Evolutionary conservation across 2,888 invertebrate genomes (phyloP).

Genomic region (Pyralis farinalis): DNA sequence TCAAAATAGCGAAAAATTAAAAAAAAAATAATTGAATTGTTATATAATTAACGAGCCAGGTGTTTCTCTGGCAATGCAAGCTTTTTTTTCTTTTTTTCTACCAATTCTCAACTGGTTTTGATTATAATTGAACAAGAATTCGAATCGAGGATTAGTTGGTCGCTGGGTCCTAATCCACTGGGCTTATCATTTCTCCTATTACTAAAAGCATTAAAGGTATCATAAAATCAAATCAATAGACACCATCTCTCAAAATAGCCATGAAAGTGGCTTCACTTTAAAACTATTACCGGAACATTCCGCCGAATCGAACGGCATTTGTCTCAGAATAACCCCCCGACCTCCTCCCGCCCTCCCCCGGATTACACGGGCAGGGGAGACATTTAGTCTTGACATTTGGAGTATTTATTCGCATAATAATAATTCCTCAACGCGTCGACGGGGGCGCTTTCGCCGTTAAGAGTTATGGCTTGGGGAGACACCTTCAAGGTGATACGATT

Average conservation of each 20-base stretch:
- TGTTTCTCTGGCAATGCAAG: no score
- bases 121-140: no score
- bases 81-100: no score
- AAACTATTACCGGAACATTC: slow-evolving; percentile 49
- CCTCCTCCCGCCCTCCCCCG: slow-evolving; percentile 29
- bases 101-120: no score
- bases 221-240: no score
- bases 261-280: slow-evolving; percentile 40
- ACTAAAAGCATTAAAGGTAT: no score
- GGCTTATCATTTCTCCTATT: no score
- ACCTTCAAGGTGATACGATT: slow-evolving; percentile 62
- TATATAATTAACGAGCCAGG: no score
- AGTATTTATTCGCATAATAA: slow-evolving; percentile 86
- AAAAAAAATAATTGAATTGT: no score
- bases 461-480: slow-evolving; percentile 73
- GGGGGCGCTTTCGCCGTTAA: slow-evolving; percentile 67
- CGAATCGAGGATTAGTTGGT: no score
- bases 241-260: slow-evolving; percentile 15
- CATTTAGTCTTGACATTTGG: slow-evolving; percentile 83
- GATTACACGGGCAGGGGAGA: slow-evolving; percentile 60
- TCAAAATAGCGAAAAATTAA: no score
- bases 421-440: slow-evolving; percentile 79
- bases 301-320: slow-evolving; percentile 47
- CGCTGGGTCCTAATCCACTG: no score
- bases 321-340: slow-evolving; percentile 14